phyloP scores from a whole-genome alignment of 2,888 invertebrate species.

The Caenorhabditis macrosperma region DNA sequence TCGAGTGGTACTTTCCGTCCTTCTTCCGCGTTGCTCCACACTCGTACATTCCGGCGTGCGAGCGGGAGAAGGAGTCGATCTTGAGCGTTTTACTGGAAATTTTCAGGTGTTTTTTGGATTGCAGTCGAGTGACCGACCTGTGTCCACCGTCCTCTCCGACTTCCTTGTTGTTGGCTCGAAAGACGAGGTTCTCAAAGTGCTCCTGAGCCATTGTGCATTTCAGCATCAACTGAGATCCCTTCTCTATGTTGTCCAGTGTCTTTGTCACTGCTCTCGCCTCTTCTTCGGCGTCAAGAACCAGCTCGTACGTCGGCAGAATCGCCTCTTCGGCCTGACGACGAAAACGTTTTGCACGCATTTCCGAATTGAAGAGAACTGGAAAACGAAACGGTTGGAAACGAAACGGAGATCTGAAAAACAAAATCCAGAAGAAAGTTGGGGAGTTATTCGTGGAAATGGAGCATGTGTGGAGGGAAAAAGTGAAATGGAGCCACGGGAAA shows the following conservation, averaged over 20 bases:
- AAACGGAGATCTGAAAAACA: neutral
- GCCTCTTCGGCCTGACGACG: constrained; percentile 21
- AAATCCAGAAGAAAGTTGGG: neutral
- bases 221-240: constrained; percentile 49
- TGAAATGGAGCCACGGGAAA: neutral
- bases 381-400: constrained; percentile 2
- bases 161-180: constrained; percentile 23
- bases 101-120: neutral
- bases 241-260: constrained; percentile 55
- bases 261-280: constrained; percentile 40
- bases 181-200: constrained; percentile 44
- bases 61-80: constrained; percentile 46
- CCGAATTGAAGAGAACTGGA: neutral
- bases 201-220: constrained; percentile 56
- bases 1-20: constrained; percentile 55
- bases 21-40: constrained; percentile 52
- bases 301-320: constrained; percentile 48
- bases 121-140: constrained; percentile 23
- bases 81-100: constrained; percentile 40
- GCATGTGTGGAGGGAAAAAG: constrained; percentile 11
- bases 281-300: constrained; percentile 46
- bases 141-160: constrained; percentile 33
- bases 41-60: constrained; percentile 50
- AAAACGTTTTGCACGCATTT: constrained; percentile 42
- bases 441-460: neutral